These are phyloP conservation scores for Meleagris gallopavo DNA, from an alignment of 2,113 vertebrate species.

Conservation along the genomic window DNA sequence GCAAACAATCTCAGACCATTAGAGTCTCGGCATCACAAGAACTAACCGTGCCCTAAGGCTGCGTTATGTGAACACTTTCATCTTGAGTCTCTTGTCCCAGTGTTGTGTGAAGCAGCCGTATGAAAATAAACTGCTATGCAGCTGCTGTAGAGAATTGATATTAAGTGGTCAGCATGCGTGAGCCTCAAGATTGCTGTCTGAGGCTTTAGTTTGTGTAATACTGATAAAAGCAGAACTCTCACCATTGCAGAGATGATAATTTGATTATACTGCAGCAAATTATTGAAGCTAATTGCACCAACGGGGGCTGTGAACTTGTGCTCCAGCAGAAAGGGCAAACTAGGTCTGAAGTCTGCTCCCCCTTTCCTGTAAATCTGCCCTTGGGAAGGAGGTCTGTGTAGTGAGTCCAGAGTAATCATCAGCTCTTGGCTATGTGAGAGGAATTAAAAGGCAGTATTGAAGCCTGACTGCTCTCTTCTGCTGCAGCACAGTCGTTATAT, in stretches of 20 bases:
- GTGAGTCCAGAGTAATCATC: background rate
- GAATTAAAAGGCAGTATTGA: fast-evolving
- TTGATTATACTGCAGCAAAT: background rate
- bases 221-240: background rate
- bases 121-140: background rate
- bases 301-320: background rate
- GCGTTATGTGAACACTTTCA: fast-evolving
- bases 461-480: background rate
- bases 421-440: fast-evolving
- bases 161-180: background rate
- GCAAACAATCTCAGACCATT: fast-evolving
- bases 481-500: fast-evolving
- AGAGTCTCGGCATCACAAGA: background rate
- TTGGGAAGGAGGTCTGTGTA: background rate
- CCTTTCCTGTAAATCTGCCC: background rate
- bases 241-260: background rate
- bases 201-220: background rate
- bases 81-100: fast-evolving
- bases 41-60: background rate
- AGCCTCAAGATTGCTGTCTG: no score
- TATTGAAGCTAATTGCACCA: background rate
- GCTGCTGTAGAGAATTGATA: constrained; percentile 16
- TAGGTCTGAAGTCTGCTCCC: background rate
- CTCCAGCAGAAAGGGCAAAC: background rate
- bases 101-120: background rate